A percentile compares a stretch with the other conserved stretches of the same genome.
Evolutionary conservation across 2,797 vertebrate species (phyloP).

Genomic region (Prunella strophiata): DNA sequence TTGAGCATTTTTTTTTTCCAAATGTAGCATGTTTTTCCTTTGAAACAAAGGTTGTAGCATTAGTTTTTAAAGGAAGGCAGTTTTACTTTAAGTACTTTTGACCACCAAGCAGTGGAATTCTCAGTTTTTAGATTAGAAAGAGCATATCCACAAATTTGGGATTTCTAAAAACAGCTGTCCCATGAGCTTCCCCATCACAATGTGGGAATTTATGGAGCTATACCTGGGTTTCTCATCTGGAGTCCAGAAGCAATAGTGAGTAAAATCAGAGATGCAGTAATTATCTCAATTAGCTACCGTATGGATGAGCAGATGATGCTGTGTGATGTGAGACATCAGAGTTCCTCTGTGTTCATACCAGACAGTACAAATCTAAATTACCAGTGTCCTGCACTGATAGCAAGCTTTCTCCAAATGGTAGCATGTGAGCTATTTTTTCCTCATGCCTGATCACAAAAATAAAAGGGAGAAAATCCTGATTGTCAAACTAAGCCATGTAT

Average conservation of each 20-base stretch:
- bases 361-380: neutral
- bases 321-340: conserved; percentile 4
- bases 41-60: neutral
- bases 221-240: neutral
- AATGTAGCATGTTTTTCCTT: neutral
- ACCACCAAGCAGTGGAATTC: neutral
- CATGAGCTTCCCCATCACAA: neutral
- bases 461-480: neutral
- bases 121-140: neutral
- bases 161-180: neutral
- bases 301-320: conserved; percentile 52
- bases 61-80: neutral
- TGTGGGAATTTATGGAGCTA: neutral
- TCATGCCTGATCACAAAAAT: neutral
- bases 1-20: neutral
- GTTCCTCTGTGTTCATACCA: neutral
- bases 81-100: neutral
- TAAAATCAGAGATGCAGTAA: conserved; percentile 21
- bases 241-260: conserved; percentile 16
- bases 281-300: conserved; percentile 54
- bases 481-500: neutral
- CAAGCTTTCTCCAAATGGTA: neutral
- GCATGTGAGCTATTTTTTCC: neutral
- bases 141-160: neutral
- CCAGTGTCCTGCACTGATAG: neutral